Conservation (phyloP, 2,113 vertebrate genomes). For the Aythya baeri region DNA sequence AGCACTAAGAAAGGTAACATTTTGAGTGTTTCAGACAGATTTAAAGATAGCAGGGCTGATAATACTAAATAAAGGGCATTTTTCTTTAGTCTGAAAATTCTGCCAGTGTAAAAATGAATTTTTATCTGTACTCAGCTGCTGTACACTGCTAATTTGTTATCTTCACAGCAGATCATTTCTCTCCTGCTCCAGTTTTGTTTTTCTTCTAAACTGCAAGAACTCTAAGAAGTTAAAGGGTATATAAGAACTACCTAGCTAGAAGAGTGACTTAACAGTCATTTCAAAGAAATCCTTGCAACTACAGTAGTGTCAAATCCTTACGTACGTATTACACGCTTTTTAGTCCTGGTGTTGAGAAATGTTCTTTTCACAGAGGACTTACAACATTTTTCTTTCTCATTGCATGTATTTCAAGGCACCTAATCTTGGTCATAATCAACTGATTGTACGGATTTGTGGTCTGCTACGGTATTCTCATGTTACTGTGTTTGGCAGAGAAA, state of each 20-base stretch:
- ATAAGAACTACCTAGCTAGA: neutral
- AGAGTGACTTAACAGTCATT: neutral
- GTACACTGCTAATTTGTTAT: neutral
- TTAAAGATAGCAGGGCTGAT: neutral
- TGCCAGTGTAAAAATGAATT: neutral
- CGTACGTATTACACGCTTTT: neutral
- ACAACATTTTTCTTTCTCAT: neutral
- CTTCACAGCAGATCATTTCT: neutral
- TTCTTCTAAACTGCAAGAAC: neutral
- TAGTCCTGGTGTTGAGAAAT: neutral
- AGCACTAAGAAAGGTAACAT: slow-evolving; percentile 75
- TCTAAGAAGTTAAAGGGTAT: neutral
- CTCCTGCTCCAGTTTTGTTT: neutral
- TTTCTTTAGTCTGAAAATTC: slow-evolving; percentile 11
- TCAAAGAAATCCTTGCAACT: neutral
- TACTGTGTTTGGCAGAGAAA: neutral
- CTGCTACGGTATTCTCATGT: neutral
- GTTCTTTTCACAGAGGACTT: neutral
- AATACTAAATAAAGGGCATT: neutral
- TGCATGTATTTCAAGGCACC: neutral
- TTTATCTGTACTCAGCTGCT: neutral
- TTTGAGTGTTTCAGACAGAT: neutral
- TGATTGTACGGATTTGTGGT: neutral
- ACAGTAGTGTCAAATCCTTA: neutral
- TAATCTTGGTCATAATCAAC: neutral